Base-by-base conservation (phyloP, 2,113 vertebrate genomes). In the Tenebrosternarchus preto region DNA sequence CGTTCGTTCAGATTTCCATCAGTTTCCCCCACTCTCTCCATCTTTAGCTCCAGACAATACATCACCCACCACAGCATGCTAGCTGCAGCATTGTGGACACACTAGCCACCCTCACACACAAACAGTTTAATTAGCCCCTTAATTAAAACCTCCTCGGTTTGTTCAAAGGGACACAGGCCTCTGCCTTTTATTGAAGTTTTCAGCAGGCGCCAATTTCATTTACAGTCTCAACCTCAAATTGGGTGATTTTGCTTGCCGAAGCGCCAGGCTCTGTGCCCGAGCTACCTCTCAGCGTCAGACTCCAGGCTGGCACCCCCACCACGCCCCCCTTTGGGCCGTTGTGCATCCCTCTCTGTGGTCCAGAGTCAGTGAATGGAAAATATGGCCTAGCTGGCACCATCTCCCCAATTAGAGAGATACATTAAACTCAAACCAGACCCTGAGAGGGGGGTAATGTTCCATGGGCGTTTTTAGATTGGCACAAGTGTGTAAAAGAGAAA, bases 211-310 rank as follows among this genome's bases (percentile, higher is more conserved):
- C 92, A 88, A 91, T 91, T 90, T 91, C 88, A 92, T 92, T 93
- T 91, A 92, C 82, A 90, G 90, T 89, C 90, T 88, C 85, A 92
- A 91, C 92, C 92, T 91, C 91, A 92, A 93, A 93, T 89, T 90
- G 90, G 88, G 88, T 86, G 86, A 88, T 91, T 91, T 89, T 86
- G 85, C 86, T 87, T 76, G 81, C 89, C 80, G 85, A 78, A 82
- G 39, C 72, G 19, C 67, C 73, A 59, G 69, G 83, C 75, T 77
- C 64, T 82, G 61, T 27, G 60, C 64, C 43, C 36, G 67, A 80
- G 76, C 60, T 82, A 68, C 71, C 71, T 67, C 79, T 67, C 50
- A 89, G 86, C 81, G 82, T 78, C 2, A 50, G 5, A 50, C 43
- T 50, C 15, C 12, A 15, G 43, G 39, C 39, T 43, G 6, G 6